Percentiles rank a stretch among this genome's conserved stretches.
phyloP scores from a whole-genome alignment of 2,888 invertebrate genomes.

The Stictocephala bisonia region DNA sequence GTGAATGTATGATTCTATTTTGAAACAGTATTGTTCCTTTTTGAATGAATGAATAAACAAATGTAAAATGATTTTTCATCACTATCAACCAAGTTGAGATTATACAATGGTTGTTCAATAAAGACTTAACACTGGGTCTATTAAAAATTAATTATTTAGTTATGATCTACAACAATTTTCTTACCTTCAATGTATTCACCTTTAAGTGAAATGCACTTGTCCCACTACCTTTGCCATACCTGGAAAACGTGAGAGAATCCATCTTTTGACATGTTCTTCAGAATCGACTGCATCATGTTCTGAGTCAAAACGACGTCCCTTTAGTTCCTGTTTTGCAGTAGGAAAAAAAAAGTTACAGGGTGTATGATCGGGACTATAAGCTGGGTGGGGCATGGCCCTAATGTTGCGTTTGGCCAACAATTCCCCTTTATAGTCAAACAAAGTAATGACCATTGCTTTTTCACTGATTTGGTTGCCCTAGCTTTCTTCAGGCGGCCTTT shows the following conservation, averaged over 20 bases:
- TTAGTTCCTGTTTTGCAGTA: not conserved
- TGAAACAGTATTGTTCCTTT: too few species aligned
- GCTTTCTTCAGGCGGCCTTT: conserved; percentile 15
- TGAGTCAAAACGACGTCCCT: conserved; percentile 10
- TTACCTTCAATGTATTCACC: not conserved
- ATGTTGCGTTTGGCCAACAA: not conserved
- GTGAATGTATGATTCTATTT: too few species aligned
- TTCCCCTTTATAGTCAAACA: conserved; percentile 35
- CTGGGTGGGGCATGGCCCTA: not conserved
- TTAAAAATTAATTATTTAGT: not conserved
- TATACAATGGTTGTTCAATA: conserved; percentile 5
- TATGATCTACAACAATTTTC: not conserved
- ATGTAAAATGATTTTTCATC: too few species aligned
- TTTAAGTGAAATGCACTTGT: conserved; percentile 6
- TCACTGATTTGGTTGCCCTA: conserved; percentile 20
- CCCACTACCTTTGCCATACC: not conserved
- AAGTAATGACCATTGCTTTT: conserved; percentile 40
- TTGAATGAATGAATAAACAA: too few species aligned
- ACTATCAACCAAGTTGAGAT: too few species aligned
- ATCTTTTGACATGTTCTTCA: conserved; percentile 6
- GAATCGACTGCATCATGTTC: conserved; percentile 8
- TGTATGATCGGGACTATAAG: not conserved
- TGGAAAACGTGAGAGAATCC: conserved; percentile 2
- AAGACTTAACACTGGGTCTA: conserved; percentile 1
- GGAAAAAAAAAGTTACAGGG: not conserved